phyloP scores from a whole-genome alignment of 2,888 invertebrate genomes.

The Oscheius myriophilus region DNA sequence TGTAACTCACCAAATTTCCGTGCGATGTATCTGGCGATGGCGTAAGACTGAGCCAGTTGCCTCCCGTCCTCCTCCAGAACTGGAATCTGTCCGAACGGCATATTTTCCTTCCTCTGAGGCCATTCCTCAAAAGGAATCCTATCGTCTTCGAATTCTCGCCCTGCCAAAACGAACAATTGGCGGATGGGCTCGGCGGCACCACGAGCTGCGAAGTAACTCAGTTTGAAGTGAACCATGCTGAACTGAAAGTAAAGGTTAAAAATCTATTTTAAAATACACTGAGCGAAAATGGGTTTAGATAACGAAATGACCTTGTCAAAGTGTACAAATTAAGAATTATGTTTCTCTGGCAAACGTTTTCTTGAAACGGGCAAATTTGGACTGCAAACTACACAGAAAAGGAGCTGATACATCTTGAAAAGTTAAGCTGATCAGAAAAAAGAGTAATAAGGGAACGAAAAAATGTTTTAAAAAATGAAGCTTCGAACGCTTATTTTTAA shows the following conservation, averaged over 20 bases:
- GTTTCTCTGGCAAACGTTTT: too few relatives aligned
- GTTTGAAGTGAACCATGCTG: conserved; percentile 27
- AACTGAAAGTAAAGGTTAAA: background rate
- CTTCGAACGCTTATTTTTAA: too few relatives aligned
- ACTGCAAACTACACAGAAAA: too few relatives aligned
- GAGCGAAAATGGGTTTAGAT: conserved; percentile 8
- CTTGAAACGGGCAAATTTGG: too few relatives aligned
- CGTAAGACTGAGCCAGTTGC: conserved; percentile 36
- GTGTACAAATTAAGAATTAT: too few relatives aligned
- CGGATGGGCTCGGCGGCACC: conserved; percentile 16
- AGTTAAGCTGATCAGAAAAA: too few relatives aligned
- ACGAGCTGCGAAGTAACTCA: conserved; percentile 15
- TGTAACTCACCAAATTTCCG: conserved; percentile 27
- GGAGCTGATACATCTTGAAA: too few relatives aligned
- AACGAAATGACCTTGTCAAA: too few relatives aligned
- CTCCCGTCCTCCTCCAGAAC: conserved; percentile 44
- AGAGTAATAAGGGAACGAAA: too few relatives aligned
- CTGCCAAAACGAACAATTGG: conserved; percentile 42
- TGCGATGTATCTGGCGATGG: conserved; percentile 45
- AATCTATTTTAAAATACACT: background rate
- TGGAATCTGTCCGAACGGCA: conserved; percentile 46
- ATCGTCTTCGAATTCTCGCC: conserved; percentile 51
- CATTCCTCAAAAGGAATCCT: conserved; percentile 45
- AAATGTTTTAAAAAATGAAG: too few relatives aligned
- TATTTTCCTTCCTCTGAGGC: conserved; percentile 30